Evolutionary conservation across 2,113 vertebrate species (phyloP).

Genomic region (Microcebus ravelobensis): DNA sequence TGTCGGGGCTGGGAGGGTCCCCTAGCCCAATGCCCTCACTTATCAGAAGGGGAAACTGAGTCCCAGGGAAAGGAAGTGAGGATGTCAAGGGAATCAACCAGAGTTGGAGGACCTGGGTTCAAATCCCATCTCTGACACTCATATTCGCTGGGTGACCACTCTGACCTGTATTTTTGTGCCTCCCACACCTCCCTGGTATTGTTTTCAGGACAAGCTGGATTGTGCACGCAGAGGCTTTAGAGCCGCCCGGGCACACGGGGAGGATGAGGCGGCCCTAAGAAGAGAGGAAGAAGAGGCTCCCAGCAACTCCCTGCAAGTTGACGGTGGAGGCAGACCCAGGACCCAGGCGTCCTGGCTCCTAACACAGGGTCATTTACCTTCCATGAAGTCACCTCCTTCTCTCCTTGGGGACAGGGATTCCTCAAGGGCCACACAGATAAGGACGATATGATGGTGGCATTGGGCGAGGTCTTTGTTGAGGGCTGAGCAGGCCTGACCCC

Average conservation of each 20-base stretch:
- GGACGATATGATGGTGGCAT: not conserved
- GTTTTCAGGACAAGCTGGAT: not conserved
- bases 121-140: not conserved
- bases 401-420: not conserved
- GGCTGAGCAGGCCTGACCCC: not conserved
- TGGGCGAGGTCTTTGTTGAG: not conserved
- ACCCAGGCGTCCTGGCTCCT: not conserved
- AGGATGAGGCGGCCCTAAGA: accelerated
- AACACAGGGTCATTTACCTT: not conserved
- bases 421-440: not conserved
- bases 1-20: not conserved
- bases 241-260: not conserved
- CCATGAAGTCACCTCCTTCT: not conserved
- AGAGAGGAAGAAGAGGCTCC: not conserved
- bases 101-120: not conserved
- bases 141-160: not conserved
- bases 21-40: not conserved
- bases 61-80: not conserved
- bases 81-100: not conserved
- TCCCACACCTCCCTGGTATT: accelerated
- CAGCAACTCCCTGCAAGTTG: not conserved
- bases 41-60: not conserved
- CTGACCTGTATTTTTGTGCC: not conserved
- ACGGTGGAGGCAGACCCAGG: not conserved
- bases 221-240: accelerated